Evolutionary conservation across 2,888 invertebrate genomes (phyloP).

Genomic region (Cheilosia variabilis): DNA sequence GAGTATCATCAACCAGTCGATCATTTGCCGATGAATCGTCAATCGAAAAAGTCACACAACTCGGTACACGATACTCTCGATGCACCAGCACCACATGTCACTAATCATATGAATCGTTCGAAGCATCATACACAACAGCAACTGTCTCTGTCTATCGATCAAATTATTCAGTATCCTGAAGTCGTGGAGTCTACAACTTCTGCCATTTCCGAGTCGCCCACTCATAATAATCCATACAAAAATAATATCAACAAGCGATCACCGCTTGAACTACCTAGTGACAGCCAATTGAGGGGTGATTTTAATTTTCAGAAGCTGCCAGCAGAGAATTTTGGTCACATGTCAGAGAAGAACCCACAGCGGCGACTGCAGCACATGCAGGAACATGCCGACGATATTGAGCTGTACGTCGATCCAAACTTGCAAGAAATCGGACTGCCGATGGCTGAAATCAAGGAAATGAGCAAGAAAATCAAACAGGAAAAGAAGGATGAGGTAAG

Average conservation of each 20-base stretch:
- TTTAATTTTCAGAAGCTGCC: slow-evolving; percentile 82
- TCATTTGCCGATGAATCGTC: slow-evolving; percentile 35
- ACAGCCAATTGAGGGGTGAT: slow-evolving; percentile 81
- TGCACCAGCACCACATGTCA: slow-evolving; percentile 66
- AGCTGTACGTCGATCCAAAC: slow-evolving; percentile 82
- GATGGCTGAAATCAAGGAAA: slow-evolving; percentile 85
- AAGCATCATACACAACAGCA: slow-evolving; percentile 40
- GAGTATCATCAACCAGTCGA: slow-evolving; percentile 25
- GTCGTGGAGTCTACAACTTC: slow-evolving; percentile 77
- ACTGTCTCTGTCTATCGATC: slow-evolving; percentile 77
- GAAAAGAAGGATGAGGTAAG: slow-evolving; percentile 89
- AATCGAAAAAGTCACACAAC: slow-evolving; percentile 66
- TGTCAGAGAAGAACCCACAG: slow-evolving; percentile 79
- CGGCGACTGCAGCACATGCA: slow-evolving; percentile 78
- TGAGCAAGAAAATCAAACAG: slow-evolving; percentile 86
- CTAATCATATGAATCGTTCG: slow-evolving; percentile 47
- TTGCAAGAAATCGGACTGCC: slow-evolving; percentile 84
- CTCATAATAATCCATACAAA: slow-evolving; percentile 56
- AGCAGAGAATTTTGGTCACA: slow-evolving; percentile 81
- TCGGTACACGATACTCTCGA: slow-evolving; percentile 76
- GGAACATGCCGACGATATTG: slow-evolving; percentile 81
- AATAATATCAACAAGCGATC: slow-evolving; percentile 77
- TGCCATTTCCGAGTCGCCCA: slow-evolving; percentile 37
- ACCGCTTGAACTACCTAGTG: slow-evolving; percentile 78
- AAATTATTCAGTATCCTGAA: slow-evolving; percentile 81